Conservation (phyloP, 2,797 vertebrate genomes). For the Epinephelus malabaricus region DNA sequence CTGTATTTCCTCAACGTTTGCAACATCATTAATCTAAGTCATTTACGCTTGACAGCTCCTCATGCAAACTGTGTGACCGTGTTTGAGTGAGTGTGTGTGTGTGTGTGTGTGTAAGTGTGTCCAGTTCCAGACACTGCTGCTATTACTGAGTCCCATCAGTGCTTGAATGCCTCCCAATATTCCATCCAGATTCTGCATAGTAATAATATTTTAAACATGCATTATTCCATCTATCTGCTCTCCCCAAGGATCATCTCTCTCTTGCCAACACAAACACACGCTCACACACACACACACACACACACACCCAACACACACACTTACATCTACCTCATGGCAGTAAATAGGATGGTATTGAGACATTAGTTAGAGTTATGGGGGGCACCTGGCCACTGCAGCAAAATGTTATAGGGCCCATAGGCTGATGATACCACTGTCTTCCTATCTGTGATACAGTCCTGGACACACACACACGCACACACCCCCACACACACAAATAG, state of each 20-base stretch:
- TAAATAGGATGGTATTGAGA: conserved; percentile 64
- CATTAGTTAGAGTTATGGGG: conserved; percentile 75
- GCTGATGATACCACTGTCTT: conserved; percentile 58
- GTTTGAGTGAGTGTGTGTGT: conserved; percentile 13
- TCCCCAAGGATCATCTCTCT: conserved; percentile 62
- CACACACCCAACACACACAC: not conserved
- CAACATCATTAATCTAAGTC: conserved; percentile 73
- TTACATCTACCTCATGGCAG: conserved; percentile 47
- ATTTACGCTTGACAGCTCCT: conserved; percentile 63
- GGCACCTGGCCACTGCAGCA: conserved; percentile 62
- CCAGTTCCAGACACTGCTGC: conserved; percentile 57
- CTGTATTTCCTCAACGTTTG: conserved; percentile 69
- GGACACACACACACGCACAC: conserved; percentile 55
- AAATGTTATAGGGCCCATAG: conserved; percentile 65
- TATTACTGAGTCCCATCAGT: conserved; percentile 75
- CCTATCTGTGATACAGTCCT: conserved; percentile 68
- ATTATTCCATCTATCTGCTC: conserved; percentile 79
- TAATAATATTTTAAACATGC: conserved; percentile 80
- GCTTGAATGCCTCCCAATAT: conserved; percentile 72
- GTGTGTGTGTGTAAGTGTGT: conserved; percentile 41
- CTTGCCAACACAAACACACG: conserved; percentile 42
- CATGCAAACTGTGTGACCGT: conserved; percentile 17
- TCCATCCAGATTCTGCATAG: conserved; percentile 70
- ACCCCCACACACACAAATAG: conserved; percentile 65
- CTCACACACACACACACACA: conserved; percentile 3